These are phyloP conservation scores for Lanistes nyassanus DNA, from an alignment of 1,140 invertebrate species.

Conservation along the genomic window DNA sequence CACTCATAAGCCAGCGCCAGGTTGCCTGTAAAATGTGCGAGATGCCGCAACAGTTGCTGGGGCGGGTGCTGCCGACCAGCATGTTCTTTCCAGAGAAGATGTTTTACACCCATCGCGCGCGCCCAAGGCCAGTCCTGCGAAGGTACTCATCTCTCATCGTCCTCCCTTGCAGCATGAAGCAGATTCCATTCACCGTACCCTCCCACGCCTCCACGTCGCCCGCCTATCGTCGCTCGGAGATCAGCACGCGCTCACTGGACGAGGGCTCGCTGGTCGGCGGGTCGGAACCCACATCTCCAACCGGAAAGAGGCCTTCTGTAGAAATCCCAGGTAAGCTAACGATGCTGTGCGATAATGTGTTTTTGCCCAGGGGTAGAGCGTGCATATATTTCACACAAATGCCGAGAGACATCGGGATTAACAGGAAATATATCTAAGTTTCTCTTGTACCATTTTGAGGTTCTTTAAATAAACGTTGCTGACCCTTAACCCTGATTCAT, in stretches of 20 bases:
- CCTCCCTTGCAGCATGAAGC: constrained; percentile 58
- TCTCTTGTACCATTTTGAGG: not conserved
- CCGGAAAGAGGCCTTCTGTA: constrained; percentile 55
- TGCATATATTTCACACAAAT: too few relatives aligned
- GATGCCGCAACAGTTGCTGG: not conserved
- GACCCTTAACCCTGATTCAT: too few relatives aligned
- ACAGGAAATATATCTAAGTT: not conserved
- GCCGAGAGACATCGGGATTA: too few relatives aligned
- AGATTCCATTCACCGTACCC: constrained; percentile 61
- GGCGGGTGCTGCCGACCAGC: not conserved
- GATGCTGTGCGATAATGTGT: not conserved
- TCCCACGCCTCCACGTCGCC: constrained; percentile 17
- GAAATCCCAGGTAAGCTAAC: constrained; percentile 56
- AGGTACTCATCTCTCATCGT: constrained; percentile 55
- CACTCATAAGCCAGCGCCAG: not conserved
- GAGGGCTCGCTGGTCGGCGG: constrained; percentile 36
- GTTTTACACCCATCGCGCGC: constrained; percentile 9
- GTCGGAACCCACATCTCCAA: constrained; percentile 55
- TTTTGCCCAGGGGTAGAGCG: not conserved
- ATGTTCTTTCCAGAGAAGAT: constrained; percentile 15
- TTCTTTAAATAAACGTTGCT: not conserved
- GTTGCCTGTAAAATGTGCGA: not conserved
- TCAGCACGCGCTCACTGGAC: constrained; percentile 29
- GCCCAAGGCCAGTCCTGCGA: constrained; percentile 29
- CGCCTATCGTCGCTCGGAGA: constrained; percentile 12